Conservation (phyloP, 1,140 invertebrate genomes). For the Aphelinus certus region DNA sequence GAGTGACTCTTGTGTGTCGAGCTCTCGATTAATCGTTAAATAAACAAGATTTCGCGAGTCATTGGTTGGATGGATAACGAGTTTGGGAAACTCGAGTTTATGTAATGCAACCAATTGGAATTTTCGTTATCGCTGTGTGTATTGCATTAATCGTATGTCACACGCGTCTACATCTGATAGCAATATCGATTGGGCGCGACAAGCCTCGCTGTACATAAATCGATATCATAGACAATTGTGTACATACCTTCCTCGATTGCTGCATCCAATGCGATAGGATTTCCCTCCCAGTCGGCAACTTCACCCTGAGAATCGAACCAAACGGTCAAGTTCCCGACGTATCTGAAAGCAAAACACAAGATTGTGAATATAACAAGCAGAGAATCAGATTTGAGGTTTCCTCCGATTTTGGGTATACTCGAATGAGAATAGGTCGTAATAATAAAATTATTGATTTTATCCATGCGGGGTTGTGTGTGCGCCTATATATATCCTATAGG, state of each 20-base stretch:
- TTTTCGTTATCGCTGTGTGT: background rate
- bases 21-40: no score
- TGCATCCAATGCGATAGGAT: conserved; percentile 77
- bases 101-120: no score
- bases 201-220: background rate
- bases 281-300: conserved; percentile 74
- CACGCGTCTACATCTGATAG: background rate
- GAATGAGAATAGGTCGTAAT: no score
- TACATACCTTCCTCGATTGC: conserved; percentile 71
- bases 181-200: background rate
- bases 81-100: no score
- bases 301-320: conserved; percentile 79
- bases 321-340: conserved; percentile 66
- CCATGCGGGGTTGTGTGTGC: no score
- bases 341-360: conserved; percentile 39
- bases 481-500: no score
- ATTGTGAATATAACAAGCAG: background rate
- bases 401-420: no score
- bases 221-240: background rate
- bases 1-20: no score
- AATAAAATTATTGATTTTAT: no score
- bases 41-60: no score
- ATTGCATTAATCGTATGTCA: background rate
- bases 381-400: background rate
- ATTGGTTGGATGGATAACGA: no score